Percentiles rank a stretch among this genome's conserved stretches.
These are phyloP conservation scores for Halichondria panicea DNA, from an alignment of 37 sponge, comb jelly and placozoan species.

Conservation along the genomic window DNA sequence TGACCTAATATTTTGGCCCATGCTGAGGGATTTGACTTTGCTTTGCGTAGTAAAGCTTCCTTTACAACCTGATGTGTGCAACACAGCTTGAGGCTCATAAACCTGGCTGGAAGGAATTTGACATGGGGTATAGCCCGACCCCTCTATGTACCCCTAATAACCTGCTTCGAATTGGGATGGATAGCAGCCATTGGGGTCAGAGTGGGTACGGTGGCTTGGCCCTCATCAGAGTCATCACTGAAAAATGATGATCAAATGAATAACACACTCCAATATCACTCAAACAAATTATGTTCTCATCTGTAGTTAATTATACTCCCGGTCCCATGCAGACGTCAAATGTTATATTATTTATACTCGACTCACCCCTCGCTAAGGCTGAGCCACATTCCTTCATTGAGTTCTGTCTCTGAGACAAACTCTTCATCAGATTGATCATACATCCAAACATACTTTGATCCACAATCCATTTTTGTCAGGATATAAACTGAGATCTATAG, in stretches of 20 bases:
- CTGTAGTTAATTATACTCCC: no score
- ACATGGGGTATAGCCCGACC: no score
- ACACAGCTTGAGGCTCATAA: no score
- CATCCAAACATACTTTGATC: conserved; percentile 54
- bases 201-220: not conserved
- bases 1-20: not conserved
- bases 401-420: conserved; percentile 56
- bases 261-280: not conserved
- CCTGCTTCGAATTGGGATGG: not conserved
- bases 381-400: conserved; percentile 71
- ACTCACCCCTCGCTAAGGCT: conserved; percentile 22
- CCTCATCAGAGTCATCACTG: not conserved
- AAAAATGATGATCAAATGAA: not conserved
- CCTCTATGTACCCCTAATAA: not conserved
- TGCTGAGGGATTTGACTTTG: not conserved
- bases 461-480: conserved; percentile 61
- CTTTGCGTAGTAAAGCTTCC: no score
- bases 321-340: no score
- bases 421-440: conserved; percentile 69
- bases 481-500: no score
- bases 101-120: no score
- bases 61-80: no score
- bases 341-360: no score
- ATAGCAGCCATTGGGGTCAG: not conserved
- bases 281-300: no score